phyloP scores from a whole-genome alignment of 2,113 vertebrate species.

The Willisornis vidua region DNA sequence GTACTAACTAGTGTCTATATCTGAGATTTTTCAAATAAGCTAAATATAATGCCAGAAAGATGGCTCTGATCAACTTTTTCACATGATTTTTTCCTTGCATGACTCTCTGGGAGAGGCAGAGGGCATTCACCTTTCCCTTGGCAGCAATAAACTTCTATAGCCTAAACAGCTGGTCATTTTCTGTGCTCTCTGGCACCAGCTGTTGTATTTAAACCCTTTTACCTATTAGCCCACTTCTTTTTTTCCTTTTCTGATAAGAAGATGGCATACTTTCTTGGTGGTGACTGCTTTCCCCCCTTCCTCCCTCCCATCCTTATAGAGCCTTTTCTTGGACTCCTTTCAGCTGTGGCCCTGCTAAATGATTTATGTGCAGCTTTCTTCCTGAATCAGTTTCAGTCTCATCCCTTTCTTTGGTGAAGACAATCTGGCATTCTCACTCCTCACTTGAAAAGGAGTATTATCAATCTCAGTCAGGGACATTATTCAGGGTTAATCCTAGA shows the following conservation, averaged over 20 bases:
- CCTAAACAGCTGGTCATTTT: not conserved
- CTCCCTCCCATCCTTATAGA: rapidly evolving
- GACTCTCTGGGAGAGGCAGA: not conserved
- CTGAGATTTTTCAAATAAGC: not conserved
- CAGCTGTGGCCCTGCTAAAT: not conserved
- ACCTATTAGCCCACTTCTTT: not conserved
- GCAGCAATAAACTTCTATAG: not conserved
- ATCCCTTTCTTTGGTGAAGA: not conserved
- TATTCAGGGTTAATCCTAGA: not conserved
- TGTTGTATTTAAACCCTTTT: not conserved
- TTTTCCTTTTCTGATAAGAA: not conserved
- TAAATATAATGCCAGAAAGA: not conserved
- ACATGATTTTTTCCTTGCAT: not conserved
- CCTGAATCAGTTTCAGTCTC: not conserved
- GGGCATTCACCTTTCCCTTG: not conserved
- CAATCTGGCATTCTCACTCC: not conserved
- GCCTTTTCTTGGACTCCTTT: not conserved
- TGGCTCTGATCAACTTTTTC: not conserved
- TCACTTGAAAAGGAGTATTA: not conserved
- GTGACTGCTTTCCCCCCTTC: not conserved
- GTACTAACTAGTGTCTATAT: not conserved
- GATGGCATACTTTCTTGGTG: not conserved
- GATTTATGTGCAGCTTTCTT: not conserved
- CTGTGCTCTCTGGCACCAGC: not conserved
- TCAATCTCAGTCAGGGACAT: not conserved